These are phyloP conservation scores for Herminia tarsipennalis DNA, from an alignment of 2,888 invertebrate genomes.

Conservation along the genomic window DNA sequence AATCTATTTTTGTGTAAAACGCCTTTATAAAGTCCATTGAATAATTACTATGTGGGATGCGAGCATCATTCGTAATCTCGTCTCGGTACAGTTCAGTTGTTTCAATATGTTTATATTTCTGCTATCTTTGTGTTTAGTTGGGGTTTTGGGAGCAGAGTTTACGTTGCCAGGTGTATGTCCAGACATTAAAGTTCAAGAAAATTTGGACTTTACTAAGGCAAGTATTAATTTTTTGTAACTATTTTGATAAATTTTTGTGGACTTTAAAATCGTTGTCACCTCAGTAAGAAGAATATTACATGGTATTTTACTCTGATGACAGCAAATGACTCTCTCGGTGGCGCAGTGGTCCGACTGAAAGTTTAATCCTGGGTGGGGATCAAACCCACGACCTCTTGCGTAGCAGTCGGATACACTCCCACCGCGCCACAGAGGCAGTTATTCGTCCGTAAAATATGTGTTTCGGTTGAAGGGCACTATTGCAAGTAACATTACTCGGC, in stretches of 20 bases:
- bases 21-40: slow-evolving; percentile 63
- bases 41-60: slow-evolving; percentile 74
- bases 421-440: no score
- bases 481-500: no score
- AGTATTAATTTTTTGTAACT: slow-evolving; percentile 20
- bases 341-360: no score
- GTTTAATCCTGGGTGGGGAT: no score
- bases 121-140: slow-evolving; percentile 47
- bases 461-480: no score
- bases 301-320: no score
- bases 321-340: no score
- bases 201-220: slow-evolving; percentile 74
- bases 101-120: slow-evolving; percentile 56
- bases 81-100: slow-evolving; percentile 41
- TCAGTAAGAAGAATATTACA: no score
- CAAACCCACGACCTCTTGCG: no score
- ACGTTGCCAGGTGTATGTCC: slow-evolving; percentile 74
- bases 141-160: slow-evolving; percentile 60
- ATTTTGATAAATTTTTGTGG: background rate
- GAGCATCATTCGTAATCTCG: slow-evolving; percentile 54
- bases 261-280: background rate
- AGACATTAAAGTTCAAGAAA: slow-evolving; percentile 68
- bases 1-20: slow-evolving; percentile 45
- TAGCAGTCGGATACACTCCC: no score
- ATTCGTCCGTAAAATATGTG: no score